Evolutionary conservation across 1,140 invertebrate genomes (phyloP).

Genomic region (Fragariocoptes setiger): DNA sequence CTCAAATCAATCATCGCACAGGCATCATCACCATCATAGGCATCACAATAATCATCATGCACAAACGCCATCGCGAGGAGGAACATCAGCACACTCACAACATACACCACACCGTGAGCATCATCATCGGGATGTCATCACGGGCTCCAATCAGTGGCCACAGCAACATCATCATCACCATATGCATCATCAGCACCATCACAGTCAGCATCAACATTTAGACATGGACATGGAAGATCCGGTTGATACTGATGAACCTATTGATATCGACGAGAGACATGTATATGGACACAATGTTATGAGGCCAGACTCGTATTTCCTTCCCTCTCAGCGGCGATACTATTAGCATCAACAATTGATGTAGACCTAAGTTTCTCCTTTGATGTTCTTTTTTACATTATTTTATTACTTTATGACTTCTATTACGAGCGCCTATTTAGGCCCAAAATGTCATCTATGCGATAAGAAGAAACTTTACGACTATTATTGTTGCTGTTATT

Average conservation of each 20-base stretch:
- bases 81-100: neutral
- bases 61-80: too few species aligned
- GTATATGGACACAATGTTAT: neutral
- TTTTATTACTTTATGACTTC: too few species aligned
- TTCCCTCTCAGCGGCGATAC: neutral
- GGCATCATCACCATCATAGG: too few species aligned
- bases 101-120: neutral
- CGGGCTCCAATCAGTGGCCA: neutral
- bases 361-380: too few species aligned
- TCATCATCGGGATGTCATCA: neutral
- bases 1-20: too few species aligned
- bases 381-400: too few species aligned
- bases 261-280: neutral
- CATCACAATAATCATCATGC: too few species aligned
- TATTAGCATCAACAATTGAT: too few species aligned
- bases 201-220: neutral
- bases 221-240: neutral
- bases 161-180: neutral
- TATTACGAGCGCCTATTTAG: too few species aligned
- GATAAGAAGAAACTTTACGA: too few species aligned
- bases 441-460: too few species aligned
- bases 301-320: neutral
- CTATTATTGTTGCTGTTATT: too few species aligned
- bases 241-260: neutral
- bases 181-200: neutral